These are phyloP conservation scores for Pipistrellus pipistrellus DNA, from an alignment of 2,797 vertebrate genomes.

Conservation along the genomic window DNA sequence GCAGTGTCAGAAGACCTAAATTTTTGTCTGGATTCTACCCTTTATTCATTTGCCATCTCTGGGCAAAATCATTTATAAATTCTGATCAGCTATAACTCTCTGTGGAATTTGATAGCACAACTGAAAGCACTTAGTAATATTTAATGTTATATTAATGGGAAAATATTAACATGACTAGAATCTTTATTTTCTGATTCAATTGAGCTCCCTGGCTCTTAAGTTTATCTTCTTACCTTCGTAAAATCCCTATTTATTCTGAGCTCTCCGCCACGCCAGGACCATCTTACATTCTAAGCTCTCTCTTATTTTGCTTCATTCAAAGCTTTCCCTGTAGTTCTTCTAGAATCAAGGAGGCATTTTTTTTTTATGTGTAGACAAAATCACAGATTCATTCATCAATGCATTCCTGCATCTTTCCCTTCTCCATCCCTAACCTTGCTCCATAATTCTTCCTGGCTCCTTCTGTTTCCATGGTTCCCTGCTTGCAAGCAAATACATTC, in stretches of 20 bases:
- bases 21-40: neutral
- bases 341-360: neutral
- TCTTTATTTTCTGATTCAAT: neutral
- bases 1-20: neutral
- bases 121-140: slow-evolving; percentile 10
- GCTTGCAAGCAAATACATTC: neutral
- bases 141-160: slow-evolving; percentile 8
- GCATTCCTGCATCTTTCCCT: neutral
- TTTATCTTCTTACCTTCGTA: neutral
- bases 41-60: neutral
- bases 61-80: neutral
- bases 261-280: neutral
- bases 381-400: no score
- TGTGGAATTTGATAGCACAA: neutral
- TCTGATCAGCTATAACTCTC: neutral
- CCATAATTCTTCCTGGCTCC: neutral
- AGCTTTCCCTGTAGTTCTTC: neutral
- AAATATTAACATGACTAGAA: slow-evolving; percentile 47
- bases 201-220: neutral
- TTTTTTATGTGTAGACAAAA: neutral
- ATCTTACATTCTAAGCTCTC: neutral
- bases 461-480: neutral
- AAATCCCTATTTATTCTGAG: neutral
- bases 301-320: neutral
- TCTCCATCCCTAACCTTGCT: neutral